Base-by-base conservation (phyloP, 2,888 invertebrate genomes). In the Pristionchus entomophagus region DNA sequence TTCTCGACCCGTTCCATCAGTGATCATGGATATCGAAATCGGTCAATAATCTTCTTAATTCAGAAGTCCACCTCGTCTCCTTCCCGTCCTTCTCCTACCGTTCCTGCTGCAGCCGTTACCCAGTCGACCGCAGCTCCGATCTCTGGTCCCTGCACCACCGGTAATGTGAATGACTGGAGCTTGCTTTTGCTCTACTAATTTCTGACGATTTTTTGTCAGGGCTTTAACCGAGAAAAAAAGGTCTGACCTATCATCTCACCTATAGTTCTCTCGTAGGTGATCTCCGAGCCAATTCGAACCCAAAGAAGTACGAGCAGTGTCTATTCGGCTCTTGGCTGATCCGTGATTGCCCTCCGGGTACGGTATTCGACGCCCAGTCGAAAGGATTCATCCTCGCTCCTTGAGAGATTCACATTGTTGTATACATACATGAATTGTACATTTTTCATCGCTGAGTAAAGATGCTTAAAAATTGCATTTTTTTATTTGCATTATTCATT, bases 291-390 rank as follows among this genome's bases (percentile, higher is more conserved):
- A 84, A 84, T 26, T 12, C 65, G 4, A 26, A 84, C n/a, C 17
- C 14, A 5, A 65, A 26, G 29, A 84, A 84, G 65, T 84, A 84
- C 49, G 83, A 84, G 83, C 65, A 84, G 65, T 84, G 83, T 41
- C 65, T 84, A 45, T 84, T 49, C 65, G 83, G 83, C 0, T 49
- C 62, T 29, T 84, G 83, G 83, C 19, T 65, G 8, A 49, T 84
- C 8, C 41, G 83, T 29, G 65, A 62, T 22, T 84, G 83, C 59
- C 83, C 83, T 0, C 65, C 65, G 2, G 83, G 83, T 0, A 84
- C 83, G 0, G 29, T 49, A 19, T 84, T 62, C 32, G 65, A 84
- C 41, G 26, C 53, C 22, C n/a, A n/a, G 14, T 59, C 82, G 38
- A 82, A 82, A 22, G 29, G 35, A 2, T 82, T 82, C 59, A 51